A percentile compares a stretch with the other conserved stretches of the same genome.
These are phyloP conservation scores for Bemisia tabaci DNA, from an alignment of 1,140 invertebrate species.

Conservation along the genomic window DNA sequence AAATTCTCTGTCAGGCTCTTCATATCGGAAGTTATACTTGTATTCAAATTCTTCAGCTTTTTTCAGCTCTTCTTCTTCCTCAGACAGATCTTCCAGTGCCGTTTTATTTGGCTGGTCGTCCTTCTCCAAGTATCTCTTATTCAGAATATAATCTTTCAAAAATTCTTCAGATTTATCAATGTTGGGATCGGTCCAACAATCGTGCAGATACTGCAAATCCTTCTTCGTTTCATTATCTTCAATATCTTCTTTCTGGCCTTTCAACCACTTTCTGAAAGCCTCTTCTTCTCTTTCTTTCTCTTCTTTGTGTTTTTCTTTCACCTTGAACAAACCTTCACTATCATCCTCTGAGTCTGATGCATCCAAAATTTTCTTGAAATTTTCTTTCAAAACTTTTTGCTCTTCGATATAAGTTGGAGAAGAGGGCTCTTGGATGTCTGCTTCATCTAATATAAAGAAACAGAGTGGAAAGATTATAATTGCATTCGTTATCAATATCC, in stretches of 20 bases:
- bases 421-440: conserved; percentile 17
- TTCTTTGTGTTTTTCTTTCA: conserved; percentile 44
- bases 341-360: conserved; percentile 35
- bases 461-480: neutral
- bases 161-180: conserved; percentile 75
- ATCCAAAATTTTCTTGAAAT: conserved; percentile 41
- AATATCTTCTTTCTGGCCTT: conserved; percentile 53
- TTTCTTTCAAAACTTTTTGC: conserved; percentile 50
- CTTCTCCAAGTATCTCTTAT: conserved; percentile 58
- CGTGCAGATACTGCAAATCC: conserved; percentile 57
- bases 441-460: conserved; percentile 13
- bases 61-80: conserved; percentile 53
- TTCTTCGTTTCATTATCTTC: conserved; percentile 43
- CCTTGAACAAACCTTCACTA: conserved; percentile 40
- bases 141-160: conserved; percentile 81
- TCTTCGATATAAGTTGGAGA: conserved; percentile 51
- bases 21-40: conserved; percentile 92
- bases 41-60: conserved; percentile 84
- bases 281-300: conserved; percentile 49
- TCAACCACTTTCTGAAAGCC: conserved; percentile 68
- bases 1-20: conserved; percentile 91
- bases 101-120: conserved; percentile 50
- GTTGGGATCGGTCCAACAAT: conserved; percentile 72
- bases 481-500: conserved; percentile 1
- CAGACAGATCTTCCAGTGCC: conserved; percentile 52